Conservation (phyloP, 2,797 vertebrate species). For the Limosa lapponica region DNA sequence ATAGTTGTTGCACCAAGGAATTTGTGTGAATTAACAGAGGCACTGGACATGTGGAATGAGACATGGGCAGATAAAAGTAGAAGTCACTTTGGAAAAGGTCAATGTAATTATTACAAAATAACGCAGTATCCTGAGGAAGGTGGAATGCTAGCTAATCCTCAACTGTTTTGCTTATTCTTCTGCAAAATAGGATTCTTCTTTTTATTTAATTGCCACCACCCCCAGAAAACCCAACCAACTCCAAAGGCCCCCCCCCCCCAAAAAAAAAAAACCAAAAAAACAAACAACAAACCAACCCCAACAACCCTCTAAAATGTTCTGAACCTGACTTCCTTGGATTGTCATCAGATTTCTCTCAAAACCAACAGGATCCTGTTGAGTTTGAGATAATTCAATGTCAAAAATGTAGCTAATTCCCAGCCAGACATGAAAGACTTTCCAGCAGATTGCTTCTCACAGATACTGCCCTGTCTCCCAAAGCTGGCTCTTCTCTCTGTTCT, state of each 20-base stretch:
- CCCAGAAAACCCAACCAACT: neutral
- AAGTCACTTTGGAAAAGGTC: neutral
- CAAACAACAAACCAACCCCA: neutral
- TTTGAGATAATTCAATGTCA: neutral
- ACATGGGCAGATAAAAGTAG: neutral
- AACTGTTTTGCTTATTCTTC: neutral
- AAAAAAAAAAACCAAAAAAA: neutral
- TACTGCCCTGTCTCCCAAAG: neutral
- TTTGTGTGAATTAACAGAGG: neutral
- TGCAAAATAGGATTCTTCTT: neutral
- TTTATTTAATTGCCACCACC: neutral
- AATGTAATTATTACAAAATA: neutral
- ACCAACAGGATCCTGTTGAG: neutral
- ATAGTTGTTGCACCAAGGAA: neutral
- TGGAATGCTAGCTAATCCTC: neutral
- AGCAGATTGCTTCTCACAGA: neutral
- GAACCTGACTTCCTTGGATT: neutral
- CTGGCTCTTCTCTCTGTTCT: neutral
- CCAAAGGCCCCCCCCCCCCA: neutral
- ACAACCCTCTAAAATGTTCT: neutral
- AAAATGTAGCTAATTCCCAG: neutral
- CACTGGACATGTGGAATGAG: neutral
- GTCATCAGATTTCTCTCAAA: neutral
- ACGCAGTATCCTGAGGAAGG: neutral
- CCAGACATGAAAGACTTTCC: neutral